phyloP scores from a whole-genome alignment of 1,140 invertebrate species.

The Eupristina koningsbergeri region DNA sequence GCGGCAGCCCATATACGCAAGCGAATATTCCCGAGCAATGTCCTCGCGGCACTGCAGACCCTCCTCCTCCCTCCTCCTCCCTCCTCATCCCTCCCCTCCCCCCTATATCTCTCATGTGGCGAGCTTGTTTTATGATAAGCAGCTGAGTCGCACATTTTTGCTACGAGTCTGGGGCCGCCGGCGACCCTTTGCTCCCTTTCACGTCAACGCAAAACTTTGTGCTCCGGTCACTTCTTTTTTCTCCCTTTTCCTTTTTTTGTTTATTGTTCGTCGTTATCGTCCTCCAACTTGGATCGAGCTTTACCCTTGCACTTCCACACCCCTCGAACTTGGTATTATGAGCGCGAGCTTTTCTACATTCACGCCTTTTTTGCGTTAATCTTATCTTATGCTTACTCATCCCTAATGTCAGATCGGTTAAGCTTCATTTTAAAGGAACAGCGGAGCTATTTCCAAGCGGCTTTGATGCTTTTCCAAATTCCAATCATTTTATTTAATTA shows the following conservation, averaged over 20 bases:
- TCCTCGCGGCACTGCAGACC: constrained; percentile 50
- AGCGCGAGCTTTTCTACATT: too few relatives aligned
- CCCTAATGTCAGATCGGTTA: too few relatives aligned
- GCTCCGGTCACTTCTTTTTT: not conserved
- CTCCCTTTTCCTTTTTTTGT: too few relatives aligned
- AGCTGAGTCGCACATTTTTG: constrained; percentile 53
- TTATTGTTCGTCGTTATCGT: not conserved
- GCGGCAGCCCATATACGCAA: constrained; percentile 34
- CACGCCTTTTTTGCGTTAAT: too few relatives aligned
- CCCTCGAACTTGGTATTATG: too few relatives aligned
- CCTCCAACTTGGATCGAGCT: not conserved
- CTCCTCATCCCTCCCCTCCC: not conserved
- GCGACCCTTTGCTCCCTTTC: not conserved
- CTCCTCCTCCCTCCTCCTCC: not conserved
- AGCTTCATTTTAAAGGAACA: too few relatives aligned
- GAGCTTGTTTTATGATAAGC: constrained; percentile 73
- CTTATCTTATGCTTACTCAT: too few relatives aligned
- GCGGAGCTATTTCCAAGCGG: too few relatives aligned
- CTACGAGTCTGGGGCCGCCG: constrained; percentile 4
- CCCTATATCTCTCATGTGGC: constrained; percentile 53
- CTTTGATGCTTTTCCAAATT: too few relatives aligned
- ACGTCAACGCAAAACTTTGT: not conserved
- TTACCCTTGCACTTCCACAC: not conserved
- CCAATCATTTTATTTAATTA: too few relatives aligned
- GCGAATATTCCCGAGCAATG: constrained; percentile 47